These are phyloP conservation scores for Sebastes nivosus DNA, from an alignment of 2,797 vertebrate species.

Conservation along the genomic window DNA sequence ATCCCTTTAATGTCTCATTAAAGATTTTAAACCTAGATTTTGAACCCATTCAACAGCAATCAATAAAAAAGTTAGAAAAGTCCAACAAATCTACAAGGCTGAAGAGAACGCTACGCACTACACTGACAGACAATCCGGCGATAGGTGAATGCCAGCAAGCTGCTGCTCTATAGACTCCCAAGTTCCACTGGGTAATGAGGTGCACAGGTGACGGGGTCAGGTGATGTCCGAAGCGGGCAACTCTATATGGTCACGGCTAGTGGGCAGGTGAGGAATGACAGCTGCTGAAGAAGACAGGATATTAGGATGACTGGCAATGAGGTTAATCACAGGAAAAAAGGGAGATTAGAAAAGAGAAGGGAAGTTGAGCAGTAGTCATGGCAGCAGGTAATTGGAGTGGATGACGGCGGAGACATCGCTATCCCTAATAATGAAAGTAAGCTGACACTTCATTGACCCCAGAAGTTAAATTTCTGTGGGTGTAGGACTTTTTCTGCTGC, in stretches of 20 bases:
- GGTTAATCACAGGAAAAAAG: slow-evolving; percentile 5
- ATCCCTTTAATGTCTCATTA: too few relatives aligned
- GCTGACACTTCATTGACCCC: slow-evolving; percentile 39
- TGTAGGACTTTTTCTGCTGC: background rate
- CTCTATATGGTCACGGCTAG: background rate
- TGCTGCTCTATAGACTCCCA: background rate
- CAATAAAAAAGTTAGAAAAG: background rate
- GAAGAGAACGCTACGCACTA: background rate
- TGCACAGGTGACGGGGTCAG: background rate
- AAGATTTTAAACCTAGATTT: background rate
- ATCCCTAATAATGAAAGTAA: slow-evolving; percentile 45
- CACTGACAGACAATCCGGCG: background rate
- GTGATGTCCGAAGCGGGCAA: background rate
- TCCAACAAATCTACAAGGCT: background rate
- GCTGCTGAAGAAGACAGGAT: background rate
- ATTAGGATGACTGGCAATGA: background rate
- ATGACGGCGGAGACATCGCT: background rate
- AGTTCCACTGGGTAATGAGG: background rate
- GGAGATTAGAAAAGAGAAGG: background rate
- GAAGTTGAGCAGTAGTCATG: slow-evolving; percentile 3
- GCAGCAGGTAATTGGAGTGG: slow-evolving; percentile 34
- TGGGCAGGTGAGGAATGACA: background rate
- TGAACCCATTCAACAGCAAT: background rate
- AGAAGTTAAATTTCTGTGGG: slow-evolving; percentile 37
- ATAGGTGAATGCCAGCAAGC: fast-evolving